These are phyloP conservation scores for Lycocerus yunnanus DNA, from an alignment of 2,888 invertebrate genomes.

Conservation along the genomic window DNA sequence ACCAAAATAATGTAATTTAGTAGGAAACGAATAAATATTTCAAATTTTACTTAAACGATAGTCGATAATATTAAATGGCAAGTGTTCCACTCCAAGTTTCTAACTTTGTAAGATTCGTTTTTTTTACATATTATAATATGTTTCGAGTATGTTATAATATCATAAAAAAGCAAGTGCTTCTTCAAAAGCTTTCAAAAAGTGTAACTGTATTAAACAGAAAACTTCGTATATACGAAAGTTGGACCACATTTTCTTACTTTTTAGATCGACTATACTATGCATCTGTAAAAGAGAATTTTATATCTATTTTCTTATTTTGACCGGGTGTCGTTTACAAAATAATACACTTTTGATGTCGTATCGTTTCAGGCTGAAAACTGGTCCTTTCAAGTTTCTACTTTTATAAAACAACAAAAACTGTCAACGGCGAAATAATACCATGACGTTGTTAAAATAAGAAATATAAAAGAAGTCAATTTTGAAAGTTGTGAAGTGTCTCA, in stretches of 20 bases:
- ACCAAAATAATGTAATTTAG: constrained; percentile 30
- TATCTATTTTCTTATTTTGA: constrained; percentile 23
- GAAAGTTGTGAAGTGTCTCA: constrained; percentile 36
- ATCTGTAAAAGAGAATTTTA: constrained; percentile 12
- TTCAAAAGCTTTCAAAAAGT: constrained; percentile 7
- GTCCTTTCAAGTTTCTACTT: constrained; percentile 32
- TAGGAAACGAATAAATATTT: constrained; percentile 24
- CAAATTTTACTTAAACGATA: constrained; percentile 19
- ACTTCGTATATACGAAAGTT: constrained; percentile 12
- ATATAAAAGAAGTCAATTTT: constrained; percentile 39
- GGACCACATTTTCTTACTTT: constrained; percentile 19
- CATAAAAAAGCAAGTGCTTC: neutral
- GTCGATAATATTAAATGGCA: neutral
- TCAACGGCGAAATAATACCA: constrained; percentile 38
- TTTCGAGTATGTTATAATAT: neutral
- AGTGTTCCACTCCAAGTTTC: neutral
- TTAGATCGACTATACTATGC: constrained; percentile 9
- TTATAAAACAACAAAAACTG: constrained; percentile 37
- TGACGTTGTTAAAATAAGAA: constrained; percentile 35
- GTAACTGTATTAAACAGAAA: constrained; percentile 23
- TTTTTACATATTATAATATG: neutral
- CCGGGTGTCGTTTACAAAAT: constrained; percentile 29
- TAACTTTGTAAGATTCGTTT: neutral
- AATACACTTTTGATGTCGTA: constrained; percentile 32
- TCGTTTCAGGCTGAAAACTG: constrained; percentile 34